Percentiles rank a stretch among this genome's conserved stretches.
phyloP scores from a whole-genome alignment of 2,888 invertebrate genomes.

The Eupeodes latifasciatus region DNA sequence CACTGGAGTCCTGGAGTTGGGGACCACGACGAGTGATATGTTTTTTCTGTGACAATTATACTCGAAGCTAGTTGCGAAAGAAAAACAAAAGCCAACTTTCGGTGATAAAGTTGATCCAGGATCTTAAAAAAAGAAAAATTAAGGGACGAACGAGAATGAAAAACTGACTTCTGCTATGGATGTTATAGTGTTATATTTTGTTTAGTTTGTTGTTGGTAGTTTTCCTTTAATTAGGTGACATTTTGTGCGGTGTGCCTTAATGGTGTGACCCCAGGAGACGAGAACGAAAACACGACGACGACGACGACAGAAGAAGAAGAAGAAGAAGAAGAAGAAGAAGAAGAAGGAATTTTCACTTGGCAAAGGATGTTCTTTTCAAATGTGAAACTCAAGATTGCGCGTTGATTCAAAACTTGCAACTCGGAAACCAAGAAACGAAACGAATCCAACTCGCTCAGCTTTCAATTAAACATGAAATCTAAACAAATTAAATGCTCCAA shows the following conservation, averaged over 20 bases:
- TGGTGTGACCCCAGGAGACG: slow-evolving; percentile 43
- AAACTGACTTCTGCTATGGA: slow-evolving; percentile 1
- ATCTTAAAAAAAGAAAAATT: neutral
- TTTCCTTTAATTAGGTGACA: slow-evolving; percentile 64
- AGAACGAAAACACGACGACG: neutral
- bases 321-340: no score
- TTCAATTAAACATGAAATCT: slow-evolving; percentile 57
- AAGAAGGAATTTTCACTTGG: neutral
- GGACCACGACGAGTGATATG: slow-evolving; percentile 1
- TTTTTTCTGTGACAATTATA: slow-evolving; percentile 30
- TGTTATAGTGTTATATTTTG: neutral
- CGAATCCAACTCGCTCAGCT: slow-evolving; percentile 47
- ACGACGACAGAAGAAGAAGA: neutral
- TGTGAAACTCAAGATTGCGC: slow-evolving; percentile 63
- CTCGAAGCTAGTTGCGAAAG: neutral
- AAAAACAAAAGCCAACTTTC: slow-evolving; percentile 27
- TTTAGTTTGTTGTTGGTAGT: neutral
- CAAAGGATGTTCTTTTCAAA: slow-evolving; percentile 58
- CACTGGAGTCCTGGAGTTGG: no score
- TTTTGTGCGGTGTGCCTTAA: slow-evolving; percentile 66
- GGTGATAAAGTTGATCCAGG: slow-evolving; percentile 29
- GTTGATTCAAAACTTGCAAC: slow-evolving; percentile 65
- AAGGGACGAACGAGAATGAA: neutral
- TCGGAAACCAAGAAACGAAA: slow-evolving; percentile 40
- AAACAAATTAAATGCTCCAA: slow-evolving; percentile 71